Evolutionary conservation across 2,797 vertebrate species (phyloP).

Genomic region (Channa striata): DNA sequence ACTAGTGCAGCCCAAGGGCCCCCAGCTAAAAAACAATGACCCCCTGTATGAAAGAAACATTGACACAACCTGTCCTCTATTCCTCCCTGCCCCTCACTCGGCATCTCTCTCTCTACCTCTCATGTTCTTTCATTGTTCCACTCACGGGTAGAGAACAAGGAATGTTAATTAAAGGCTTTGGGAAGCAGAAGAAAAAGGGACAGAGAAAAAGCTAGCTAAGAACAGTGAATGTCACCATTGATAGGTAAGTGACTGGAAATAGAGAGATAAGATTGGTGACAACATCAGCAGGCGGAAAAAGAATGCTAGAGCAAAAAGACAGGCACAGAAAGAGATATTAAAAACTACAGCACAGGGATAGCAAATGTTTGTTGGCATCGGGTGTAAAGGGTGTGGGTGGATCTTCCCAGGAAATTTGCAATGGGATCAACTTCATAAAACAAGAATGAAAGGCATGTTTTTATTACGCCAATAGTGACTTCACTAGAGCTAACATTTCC

Average conservation of each 20-base stretch:
- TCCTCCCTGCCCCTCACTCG: conserved; percentile 39
- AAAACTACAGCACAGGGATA: conserved; percentile 11
- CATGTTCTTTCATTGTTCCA: conserved; percentile 61
- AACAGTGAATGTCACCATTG: conserved; percentile 20
- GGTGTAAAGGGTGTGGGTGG: background rate
- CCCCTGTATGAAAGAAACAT: conserved; percentile 75
- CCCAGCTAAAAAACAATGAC: conserved; percentile 73
- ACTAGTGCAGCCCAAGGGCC: conserved; percentile 60
- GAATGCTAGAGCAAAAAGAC: conserved; percentile 30
- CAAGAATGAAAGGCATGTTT: conserved; percentile 8
- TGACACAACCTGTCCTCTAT: conserved; percentile 75
- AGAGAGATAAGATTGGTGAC: conserved; percentile 39
- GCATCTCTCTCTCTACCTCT: conserved; percentile 48
- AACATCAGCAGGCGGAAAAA: conserved; percentile 31
- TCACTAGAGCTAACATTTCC: background rate
- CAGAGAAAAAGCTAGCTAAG: conserved; percentile 24
- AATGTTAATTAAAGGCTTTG: conserved; percentile 82
- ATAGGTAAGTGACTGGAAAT: conserved; percentile 29
- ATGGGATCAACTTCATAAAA: conserved; percentile 5
- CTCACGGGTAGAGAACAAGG: conserved; percentile 71
- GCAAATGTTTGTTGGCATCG: conserved; percentile 6
- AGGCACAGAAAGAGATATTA: conserved; percentile 6
- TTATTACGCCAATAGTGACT: conserved; percentile 12
- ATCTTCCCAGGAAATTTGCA: conserved; percentile 5
- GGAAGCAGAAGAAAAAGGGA: conserved; percentile 45